A percentile compares a stretch with the other conserved stretches of the same genome.
These are phyloP conservation scores for Melanerpes formicivorus DNA, from an alignment of 2,113 vertebrate genomes.

Conservation along the genomic window DNA sequence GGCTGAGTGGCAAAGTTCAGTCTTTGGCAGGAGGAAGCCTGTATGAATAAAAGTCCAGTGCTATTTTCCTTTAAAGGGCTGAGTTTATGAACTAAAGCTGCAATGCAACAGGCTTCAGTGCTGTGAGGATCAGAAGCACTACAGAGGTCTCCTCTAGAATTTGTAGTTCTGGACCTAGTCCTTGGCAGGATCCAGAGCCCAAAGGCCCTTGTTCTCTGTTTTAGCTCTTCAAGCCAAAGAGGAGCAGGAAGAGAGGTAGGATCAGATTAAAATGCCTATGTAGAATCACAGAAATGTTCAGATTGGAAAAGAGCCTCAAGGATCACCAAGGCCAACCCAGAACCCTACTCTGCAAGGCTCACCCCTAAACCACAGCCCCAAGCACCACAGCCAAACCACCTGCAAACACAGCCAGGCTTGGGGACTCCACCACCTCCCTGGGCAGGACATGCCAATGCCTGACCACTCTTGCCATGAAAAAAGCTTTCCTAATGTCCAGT, in stretches of 20 bases:
- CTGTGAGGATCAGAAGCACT: background rate
- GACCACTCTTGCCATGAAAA: no score
- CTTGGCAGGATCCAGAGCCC: background rate
- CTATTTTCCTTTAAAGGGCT: background rate
- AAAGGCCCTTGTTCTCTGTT: background rate
- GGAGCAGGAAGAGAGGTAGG: background rate
- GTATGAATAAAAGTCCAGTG: no score
- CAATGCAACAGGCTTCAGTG: background rate
- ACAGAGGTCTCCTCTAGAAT: background rate
- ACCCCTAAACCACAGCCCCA: no score
- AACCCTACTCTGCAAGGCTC: no score
- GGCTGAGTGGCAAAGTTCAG: background rate
- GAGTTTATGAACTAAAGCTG: background rate
- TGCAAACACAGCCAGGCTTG: no score
- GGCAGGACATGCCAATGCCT: no score
- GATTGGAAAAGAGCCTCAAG: no score
- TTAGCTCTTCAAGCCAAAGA: background rate
- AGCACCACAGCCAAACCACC: no score
- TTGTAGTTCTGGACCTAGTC: background rate
- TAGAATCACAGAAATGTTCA: background rate
- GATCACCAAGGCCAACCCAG: no score
- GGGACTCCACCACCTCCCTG: no score
- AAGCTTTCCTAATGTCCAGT: no score
- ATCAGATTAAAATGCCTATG: background rate
- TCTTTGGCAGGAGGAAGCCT: background rate